Conservation (phyloP, 2,888 invertebrate species). For the Schizaphis graminum region DNA sequence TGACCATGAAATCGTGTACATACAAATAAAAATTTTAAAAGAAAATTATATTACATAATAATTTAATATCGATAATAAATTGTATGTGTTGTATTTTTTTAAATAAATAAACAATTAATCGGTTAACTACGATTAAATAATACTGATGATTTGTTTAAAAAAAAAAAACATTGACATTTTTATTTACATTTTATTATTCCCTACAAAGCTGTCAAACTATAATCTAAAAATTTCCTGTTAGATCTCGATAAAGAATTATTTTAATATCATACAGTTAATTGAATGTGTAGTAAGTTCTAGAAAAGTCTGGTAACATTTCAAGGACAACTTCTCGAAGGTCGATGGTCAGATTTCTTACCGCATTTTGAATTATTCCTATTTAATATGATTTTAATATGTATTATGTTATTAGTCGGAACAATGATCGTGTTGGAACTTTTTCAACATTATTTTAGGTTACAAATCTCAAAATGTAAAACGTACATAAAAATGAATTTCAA, state of each 20-base stretch:
- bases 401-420: not conserved
- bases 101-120: not conserved
- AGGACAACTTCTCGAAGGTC: conserved; percentile 53
- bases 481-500: not conserved
- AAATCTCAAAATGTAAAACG: not conserved
- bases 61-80: not conserved
- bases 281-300: conserved; percentile 25
- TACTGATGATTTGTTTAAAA: not conserved
- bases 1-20: not conserved
- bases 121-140: not conserved
- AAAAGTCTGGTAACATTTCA: conserved; percentile 49
- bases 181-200: not conserved
- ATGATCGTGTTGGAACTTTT: not conserved
- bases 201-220: not conserved
- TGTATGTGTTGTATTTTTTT: not conserved
- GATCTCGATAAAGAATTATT: not conserved
- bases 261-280: not conserved
- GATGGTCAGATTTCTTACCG: conserved; percentile 20
- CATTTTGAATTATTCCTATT: not conserved
- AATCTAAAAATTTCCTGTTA: conserved; percentile 11
- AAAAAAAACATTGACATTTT: conserved; percentile 3
- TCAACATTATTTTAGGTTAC: not conserved
- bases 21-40: not conserved
- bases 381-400: not conserved
- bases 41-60: not conserved